A percentile compares a stretch with the other conserved stretches of the same genome.
Conservation (phyloP, 1,140 invertebrate genomes). For the Harlomillsia oculata region DNA sequence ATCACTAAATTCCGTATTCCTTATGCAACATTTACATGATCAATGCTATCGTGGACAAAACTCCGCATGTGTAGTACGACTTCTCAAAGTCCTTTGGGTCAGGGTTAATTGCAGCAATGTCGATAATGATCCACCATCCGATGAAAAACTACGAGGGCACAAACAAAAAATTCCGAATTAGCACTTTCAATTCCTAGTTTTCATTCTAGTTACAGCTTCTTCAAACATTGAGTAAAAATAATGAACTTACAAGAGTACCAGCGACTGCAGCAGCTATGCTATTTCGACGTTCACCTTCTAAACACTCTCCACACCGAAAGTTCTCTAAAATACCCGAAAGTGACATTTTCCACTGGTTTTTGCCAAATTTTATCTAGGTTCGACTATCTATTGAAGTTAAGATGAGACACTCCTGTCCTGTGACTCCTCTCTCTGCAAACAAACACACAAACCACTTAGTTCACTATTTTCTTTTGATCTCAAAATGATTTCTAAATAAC, state of each 20-base stretch:
- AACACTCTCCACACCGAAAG: too few species aligned
- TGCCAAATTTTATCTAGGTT: too few species aligned
- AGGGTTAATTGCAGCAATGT: conserved; percentile 74
- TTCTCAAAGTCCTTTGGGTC: conserved; percentile 52
- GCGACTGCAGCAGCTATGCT: conserved; percentile 68
- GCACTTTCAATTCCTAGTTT: background rate
- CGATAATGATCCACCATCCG: conserved; percentile 97
- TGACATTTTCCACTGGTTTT: too few species aligned
- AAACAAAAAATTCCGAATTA: conserved; percentile 36
- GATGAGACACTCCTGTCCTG: too few species aligned
- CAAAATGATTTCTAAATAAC: too few species aligned
- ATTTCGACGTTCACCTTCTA: conserved; percentile 64
- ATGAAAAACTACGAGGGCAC: conserved; percentile 69
- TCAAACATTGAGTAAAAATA: background rate
- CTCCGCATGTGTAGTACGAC: conserved; percentile 86
- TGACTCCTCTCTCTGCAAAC: too few species aligned
- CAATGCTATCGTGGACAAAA: conserved; percentile 84
- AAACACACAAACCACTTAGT: too few species aligned
- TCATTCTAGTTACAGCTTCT: background rate
- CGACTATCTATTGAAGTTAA: too few species aligned
- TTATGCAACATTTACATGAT: conserved; percentile 64
- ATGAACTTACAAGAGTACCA: conserved; percentile 66
- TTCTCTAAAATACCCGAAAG: too few species aligned
- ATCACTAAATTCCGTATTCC: too few species aligned
- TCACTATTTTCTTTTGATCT: too few species aligned